These are phyloP conservation scores for Tromatobia lineatoria DNA, from an alignment of 2,888 invertebrate genomes.

Conservation along the genomic window DNA sequence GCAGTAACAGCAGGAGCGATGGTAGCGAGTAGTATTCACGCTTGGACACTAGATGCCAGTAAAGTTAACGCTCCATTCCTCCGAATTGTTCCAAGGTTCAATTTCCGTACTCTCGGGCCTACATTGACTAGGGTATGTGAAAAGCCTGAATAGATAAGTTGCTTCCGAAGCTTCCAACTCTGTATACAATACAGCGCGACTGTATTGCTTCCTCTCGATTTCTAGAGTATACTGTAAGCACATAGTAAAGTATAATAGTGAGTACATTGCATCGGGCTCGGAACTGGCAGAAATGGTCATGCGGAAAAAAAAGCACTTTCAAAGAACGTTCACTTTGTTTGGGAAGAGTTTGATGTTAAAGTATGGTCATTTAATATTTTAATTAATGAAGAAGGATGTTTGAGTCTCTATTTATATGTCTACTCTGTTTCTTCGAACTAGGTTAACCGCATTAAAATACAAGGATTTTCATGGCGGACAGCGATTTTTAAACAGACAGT, in stretches of 20 bases:
- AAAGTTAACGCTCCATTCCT: conserved; percentile 32
- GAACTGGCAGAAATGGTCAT: background rate
- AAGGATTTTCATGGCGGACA: too few species aligned
- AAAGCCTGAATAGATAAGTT: background rate
- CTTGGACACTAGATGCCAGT: background rate
- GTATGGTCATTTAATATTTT: too few species aligned
- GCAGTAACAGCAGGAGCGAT: conserved; percentile 3
- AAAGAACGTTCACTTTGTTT: too few species aligned
- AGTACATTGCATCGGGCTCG: background rate
- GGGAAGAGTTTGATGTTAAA: too few species aligned
- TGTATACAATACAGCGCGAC: background rate
- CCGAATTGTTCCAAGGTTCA: conserved; percentile 12
- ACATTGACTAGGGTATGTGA: background rate
- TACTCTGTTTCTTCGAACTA: too few species aligned
- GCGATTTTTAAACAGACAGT: too few species aligned
- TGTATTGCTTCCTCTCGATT: conserved; percentile 12
- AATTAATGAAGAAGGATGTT: too few species aligned
- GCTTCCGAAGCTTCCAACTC: background rate
- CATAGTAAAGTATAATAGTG: background rate
- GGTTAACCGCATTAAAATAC: too few species aligned
- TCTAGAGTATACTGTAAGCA: background rate
- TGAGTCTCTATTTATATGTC: too few species aligned
- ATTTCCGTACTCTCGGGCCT: background rate
- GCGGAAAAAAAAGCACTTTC: too few species aligned
- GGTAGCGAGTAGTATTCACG: background rate